Evolutionary conservation across 2,797 vertebrate genomes (phyloP), one percentile per base, ranked within the genome.

Genomic region (Parambassis ranga): DNA sequence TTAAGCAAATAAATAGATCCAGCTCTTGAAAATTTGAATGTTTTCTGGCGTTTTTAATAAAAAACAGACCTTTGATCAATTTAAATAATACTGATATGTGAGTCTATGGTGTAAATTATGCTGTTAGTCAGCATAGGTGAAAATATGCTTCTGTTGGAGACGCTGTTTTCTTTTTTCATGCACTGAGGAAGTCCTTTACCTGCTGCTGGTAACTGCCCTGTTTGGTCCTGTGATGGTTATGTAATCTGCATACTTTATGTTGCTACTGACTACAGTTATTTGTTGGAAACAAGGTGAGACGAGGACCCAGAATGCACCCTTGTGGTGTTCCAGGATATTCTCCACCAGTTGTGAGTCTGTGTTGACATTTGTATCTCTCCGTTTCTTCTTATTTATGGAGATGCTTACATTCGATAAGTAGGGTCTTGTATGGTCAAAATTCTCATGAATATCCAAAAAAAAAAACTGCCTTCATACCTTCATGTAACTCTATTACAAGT

Each of bases 391-490:
- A n/a, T n/a, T n/a, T n/a, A n/a, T n/a, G n/a, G n/a, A 26, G 11
- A 7, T 27, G n/a, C 4, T 35, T 15, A 49, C 19, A 39, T 6
- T 3, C 42, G 15, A 9, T 19, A 19, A 28, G 26, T 4, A 10
- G 16, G 23, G 53, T 15, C 10, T 22, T 56, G n/a, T 31, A n/a
- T n/a, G 31, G 41, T 41, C 30, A 23, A 44, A 18, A 27, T 28
- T 5, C 13, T 5, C 13, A 11, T n/a, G 50, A n/a, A n/a, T n/a
- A n/a, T 50, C 14, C 50, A 53, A 18, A 1, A 46, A 13, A 42
- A 28, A 75, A 63, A 50, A 72, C 70, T 71, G 61, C 31, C 26
- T 28, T 47, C 13, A 33, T 10, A 20, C 22, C 61, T 27, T 28
- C 3, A 56, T 41, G 19, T 43, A 62, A 60, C 53, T 50, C 71